These are phyloP conservation scores for Egretta garzetta DNA, from an alignment of 2,113 vertebrate species.

Conservation along the genomic window DNA sequence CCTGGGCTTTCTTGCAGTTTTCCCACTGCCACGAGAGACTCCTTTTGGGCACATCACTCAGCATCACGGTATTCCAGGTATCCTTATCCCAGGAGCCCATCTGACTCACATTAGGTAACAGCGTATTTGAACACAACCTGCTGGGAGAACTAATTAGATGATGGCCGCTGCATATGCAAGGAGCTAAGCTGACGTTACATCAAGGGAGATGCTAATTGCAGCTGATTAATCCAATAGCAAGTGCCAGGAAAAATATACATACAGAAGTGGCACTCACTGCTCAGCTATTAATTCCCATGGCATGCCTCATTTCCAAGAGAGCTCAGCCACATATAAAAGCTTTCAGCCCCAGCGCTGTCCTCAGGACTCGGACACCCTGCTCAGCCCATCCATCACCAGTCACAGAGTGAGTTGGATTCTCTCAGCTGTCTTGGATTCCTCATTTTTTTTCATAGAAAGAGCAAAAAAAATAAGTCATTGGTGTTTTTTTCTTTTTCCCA, in stretches of 20 bases:
- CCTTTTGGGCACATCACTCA: not conserved
- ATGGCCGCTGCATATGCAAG: not conserved
- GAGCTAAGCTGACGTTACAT: not conserved
- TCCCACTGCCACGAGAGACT: not conserved
- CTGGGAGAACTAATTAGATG: not conserved
- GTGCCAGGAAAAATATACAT: not conserved
- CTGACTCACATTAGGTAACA: not conserved
- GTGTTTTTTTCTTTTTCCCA: not conserved
- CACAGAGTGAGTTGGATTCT: constrained; percentile 25
- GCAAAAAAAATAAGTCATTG: fast-evolving
- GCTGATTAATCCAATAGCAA: constrained; percentile 2
- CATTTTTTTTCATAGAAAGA: not conserved
- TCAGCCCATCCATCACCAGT: not conserved
- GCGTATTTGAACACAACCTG: not conserved
- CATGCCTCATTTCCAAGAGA: constrained; percentile 19
- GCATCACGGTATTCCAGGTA: not conserved
- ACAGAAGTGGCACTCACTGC: constrained; percentile 22
- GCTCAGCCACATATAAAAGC: not conserved
- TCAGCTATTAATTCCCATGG: constrained; percentile 55
- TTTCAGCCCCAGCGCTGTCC: not conserved
- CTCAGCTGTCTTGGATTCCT: not conserved
- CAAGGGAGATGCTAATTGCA: constrained; percentile 29
- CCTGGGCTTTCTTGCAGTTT: not conserved
- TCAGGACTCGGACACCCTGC: not conserved
- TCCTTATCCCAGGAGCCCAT: not conserved